Evolutionary conservation across 2,888 invertebrate genomes (phyloP).

Genomic region (Nymphalis c-album): DNA sequence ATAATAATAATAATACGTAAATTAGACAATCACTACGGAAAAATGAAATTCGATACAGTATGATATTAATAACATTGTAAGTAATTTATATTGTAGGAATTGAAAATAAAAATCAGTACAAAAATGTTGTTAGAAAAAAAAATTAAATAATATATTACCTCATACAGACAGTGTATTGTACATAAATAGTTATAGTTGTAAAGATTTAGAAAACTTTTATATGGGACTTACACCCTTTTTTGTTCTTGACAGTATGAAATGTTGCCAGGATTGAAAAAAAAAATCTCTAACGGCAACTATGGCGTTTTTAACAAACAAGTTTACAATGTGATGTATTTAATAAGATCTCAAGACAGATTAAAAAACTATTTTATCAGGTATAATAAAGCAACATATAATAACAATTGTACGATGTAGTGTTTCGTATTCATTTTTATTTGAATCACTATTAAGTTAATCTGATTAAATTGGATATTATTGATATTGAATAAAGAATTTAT

Average conservation of each 20-base stretch:
- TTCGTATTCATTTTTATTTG: constrained; percentile 48
- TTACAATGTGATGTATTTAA: constrained; percentile 71
- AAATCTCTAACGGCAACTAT: constrained; percentile 56
- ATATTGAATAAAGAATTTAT: constrained; percentile 80
- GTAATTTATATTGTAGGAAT: constrained; percentile 39
- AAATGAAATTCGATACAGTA: constrained; percentile 52
- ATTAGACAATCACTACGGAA: constrained; percentile 41
- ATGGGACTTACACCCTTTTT: constrained; percentile 57
- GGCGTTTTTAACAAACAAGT: constrained; percentile 55
- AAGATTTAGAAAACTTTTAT: constrained; percentile 59
- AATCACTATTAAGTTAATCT: constrained; percentile 66
- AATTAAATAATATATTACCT: constrained; percentile 58
- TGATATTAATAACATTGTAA: constrained; percentile 55
- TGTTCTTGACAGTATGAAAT: constrained; percentile 31
- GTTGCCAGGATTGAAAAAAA: constrained; percentile 39
- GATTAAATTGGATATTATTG: constrained; percentile 76
- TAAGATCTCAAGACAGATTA: constrained; percentile 70
- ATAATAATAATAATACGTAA: constrained; percentile 51
- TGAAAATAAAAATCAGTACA: constrained; percentile 49
- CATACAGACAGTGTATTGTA: constrained; percentile 76
- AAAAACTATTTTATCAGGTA: constrained; percentile 20
- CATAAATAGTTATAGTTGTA: constrained; percentile 61
- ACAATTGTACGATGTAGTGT: constrained; percentile 38
- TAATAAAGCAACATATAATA: constrained; percentile 33
- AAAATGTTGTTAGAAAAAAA: constrained; percentile 47